Percentiles rank a stretch among this genome's conserved stretches.
Conservation (phyloP, 2,797 vertebrate species). For the Lophura swinhoii region DNA sequence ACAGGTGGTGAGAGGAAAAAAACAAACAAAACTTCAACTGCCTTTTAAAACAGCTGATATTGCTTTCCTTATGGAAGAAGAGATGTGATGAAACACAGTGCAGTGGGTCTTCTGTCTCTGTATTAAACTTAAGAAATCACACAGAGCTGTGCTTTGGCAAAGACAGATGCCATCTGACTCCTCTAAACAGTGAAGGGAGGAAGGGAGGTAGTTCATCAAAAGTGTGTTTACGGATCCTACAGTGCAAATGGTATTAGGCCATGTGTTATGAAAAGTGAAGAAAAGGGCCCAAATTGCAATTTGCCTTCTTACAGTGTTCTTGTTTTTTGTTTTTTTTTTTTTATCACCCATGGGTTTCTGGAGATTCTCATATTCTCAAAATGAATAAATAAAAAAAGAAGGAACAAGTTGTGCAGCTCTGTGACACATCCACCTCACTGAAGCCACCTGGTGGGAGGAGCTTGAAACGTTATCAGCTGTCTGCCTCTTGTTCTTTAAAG, state of each 20-base stretch:
- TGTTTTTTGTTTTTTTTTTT: not conserved
- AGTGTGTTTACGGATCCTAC: accelerated
- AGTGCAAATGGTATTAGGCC: accelerated
- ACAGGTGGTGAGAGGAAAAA: not conserved
- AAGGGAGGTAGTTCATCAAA: not conserved
- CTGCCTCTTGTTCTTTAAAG: not conserved
- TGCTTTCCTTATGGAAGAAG: not conserved
- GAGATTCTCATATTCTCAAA: not conserved
- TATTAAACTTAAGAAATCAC: not conserved
- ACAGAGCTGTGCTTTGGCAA: not conserved
- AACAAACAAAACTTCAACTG: not conserved
- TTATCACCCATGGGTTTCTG: accelerated
- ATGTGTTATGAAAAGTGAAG: accelerated
- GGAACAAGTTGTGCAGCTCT: accelerated
- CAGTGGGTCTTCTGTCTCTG: no score
- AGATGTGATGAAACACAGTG: accelerated
- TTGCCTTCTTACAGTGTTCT: not conserved
- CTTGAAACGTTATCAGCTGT: not conserved
- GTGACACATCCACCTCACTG: accelerated
- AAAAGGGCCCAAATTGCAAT: accelerated
- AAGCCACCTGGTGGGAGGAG: accelerated
- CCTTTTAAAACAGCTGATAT: not conserved
- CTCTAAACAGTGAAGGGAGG: not conserved
- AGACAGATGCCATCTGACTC: not conserved
- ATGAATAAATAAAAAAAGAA: not conserved